These are phyloP conservation scores for Laspeyria flexula DNA, from an alignment of 2,888 invertebrate genomes.

Conservation along the genomic window DNA sequence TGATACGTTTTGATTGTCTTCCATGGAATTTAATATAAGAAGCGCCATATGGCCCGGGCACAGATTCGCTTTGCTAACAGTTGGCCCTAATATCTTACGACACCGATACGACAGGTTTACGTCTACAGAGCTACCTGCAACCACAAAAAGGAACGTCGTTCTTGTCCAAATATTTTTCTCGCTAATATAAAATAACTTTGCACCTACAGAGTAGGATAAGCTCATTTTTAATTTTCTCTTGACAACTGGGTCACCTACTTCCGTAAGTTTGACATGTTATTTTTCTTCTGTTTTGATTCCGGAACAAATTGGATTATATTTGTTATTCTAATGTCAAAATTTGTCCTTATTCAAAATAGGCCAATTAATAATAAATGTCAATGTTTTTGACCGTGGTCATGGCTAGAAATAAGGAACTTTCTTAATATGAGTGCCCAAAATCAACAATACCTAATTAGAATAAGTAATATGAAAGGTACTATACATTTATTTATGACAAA, in stretches of 20 bases:
- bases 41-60: constrained; percentile 75
- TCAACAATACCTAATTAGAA: no score
- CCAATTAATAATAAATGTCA: constrained; percentile 20
- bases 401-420: background rate
- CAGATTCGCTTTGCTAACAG: constrained; percentile 70
- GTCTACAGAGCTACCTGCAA: constrained; percentile 44
- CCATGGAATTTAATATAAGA: constrained; percentile 62
- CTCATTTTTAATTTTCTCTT: constrained; percentile 20
- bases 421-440: no score
- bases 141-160: constrained; percentile 19
- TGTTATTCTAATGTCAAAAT: constrained; percentile 23
- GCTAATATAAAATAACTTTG: constrained; percentile 4
- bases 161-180: constrained; percentile 16
- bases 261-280: constrained; percentile 31
- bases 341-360: constrained; percentile 22
- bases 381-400: background rate
- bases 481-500: no score
- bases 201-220: constrained; percentile 11
- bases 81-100: constrained; percentile 49
- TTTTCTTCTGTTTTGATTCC: constrained; percentile 25
- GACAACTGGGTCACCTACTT: constrained; percentile 39
- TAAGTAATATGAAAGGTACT: no score
- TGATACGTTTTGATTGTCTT: constrained; percentile 82
- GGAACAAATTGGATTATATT: constrained; percentile 10
- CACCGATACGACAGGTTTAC: constrained; percentile 26